Evolutionary conservation across 2,113 vertebrate genomes (phyloP).

Genomic region (Ahaetulla prasina): DNA sequence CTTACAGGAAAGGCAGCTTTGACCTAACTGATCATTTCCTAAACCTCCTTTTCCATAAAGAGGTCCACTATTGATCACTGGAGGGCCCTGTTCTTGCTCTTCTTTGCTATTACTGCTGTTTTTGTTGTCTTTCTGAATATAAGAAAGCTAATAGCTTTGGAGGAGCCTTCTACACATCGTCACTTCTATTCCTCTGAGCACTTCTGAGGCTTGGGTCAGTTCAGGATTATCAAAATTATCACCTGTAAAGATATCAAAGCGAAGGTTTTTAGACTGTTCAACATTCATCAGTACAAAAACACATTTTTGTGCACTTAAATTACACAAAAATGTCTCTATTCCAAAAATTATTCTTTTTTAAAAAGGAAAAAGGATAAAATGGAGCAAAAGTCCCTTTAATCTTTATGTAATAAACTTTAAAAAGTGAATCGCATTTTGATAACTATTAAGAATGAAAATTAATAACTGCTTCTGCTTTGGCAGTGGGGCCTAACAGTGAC

Average conservation of each 20-base stretch:
- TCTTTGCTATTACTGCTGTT: background rate
- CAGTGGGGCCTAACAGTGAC: background rate
- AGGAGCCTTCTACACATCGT: background rate
- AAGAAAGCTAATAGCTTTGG: background rate
- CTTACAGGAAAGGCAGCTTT: background rate
- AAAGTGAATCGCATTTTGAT: conserved; percentile 31
- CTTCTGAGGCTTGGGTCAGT: background rate
- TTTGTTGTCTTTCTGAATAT: background rate
- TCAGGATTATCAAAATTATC: background rate
- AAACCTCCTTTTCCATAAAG: background rate
- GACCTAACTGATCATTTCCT: too few relatives aligned
- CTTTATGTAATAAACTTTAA: conserved; percentile 30
- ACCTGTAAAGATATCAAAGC: background rate
- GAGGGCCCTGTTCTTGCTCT: background rate
- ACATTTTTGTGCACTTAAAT: background rate
- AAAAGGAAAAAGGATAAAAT: conserved; percentile 22
- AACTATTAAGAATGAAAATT: conserved; percentile 35
- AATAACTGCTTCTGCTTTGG: conserved; percentile 19
- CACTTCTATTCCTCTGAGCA: background rate
- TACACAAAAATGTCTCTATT: conserved; percentile 11
- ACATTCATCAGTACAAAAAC: background rate
- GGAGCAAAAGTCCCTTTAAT: conserved; percentile 34
- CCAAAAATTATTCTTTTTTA: background rate
- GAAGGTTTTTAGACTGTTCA: background rate
- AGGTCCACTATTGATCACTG: background rate